Base-by-base conservation (phyloP, 2,113 vertebrate genomes). In the Pollimyrus isidori region DNA sequence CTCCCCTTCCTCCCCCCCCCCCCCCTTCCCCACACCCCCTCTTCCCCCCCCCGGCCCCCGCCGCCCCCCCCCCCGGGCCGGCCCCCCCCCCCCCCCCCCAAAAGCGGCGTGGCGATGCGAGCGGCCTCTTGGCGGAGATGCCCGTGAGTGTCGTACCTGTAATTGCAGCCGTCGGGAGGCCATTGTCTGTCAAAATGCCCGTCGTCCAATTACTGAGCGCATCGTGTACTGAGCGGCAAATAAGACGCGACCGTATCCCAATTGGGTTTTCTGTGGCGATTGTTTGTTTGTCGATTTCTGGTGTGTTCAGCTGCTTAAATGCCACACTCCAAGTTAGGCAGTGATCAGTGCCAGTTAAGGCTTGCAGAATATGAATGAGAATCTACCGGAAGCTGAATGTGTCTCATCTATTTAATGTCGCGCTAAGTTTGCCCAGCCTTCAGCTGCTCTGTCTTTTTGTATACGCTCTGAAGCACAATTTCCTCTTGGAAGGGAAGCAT, bases 401-500 rank as follows among this genome's bases (percentile, higher is more conserved):
- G 50, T 50, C 85, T 39, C 85, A 5, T 53, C 50, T 35, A 19
- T 56, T 53, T 53, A 35, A 35, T 19, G 26, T 35, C 30, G 50
- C 23, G 13, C 42, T 21, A 84, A 48, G 19, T 84, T 48, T 84
- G 85, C 85, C 48, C 6, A 13, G 62, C 35, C 56, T 56, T 35
- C 89, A 88, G 82, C 52, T 87, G 88, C 69, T 89, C 58, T 73
- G 69, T 42, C 88, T 58, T 91, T 92, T 88, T 89, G 53, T 89
- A 89, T 86, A 91, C 90, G 92, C 90, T 89, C 90, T 89, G 88
- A 91, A 92, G 88, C 88, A 45, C 89, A 90, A 90, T 92, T 92
- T 90, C 76, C 89, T 91, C 90, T 91, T 92, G 90, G 90, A 92
- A 90, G 92, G 92, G 86, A 89, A 90, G 89, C 90, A 88, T 89